phyloP scores from a whole-genome alignment of 2,797 vertebrate genomes.

The Chaetodon trifasciatus region DNA sequence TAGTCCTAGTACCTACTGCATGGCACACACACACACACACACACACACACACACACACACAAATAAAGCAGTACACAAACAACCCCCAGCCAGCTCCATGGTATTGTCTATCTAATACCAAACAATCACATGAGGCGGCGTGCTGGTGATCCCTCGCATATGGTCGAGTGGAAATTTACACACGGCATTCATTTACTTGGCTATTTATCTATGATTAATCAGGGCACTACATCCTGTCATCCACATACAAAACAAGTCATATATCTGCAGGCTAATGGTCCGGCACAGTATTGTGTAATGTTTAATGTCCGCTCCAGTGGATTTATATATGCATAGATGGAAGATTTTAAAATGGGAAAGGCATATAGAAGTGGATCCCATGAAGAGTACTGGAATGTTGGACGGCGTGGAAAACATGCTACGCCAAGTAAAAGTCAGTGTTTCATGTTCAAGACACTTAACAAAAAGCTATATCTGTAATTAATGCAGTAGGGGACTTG shows the following conservation, averaged over 20 bases:
- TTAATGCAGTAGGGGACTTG: slow-evolving; percentile 17
- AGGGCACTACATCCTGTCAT: slow-evolving; percentile 60
- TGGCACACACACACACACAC: background rate
- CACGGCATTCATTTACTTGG: slow-evolving; percentile 63
- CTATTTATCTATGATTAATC: slow-evolving; percentile 76
- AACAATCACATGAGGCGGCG: slow-evolving; percentile 59
- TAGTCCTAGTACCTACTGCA: slow-evolving; percentile 40
- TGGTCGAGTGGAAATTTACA: slow-evolving; percentile 67
- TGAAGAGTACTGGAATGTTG: slow-evolving; percentile 26
- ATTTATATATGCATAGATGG: slow-evolving; percentile 44
- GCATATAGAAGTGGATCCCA: slow-evolving; percentile 29
- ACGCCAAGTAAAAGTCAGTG: background rate
- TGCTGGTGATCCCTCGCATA: slow-evolving; percentile 63
- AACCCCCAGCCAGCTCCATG: slow-evolving; percentile 45
- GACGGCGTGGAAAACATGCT: background rate
- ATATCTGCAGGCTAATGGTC: slow-evolving; percentile 62
- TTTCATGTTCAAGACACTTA: background rate
- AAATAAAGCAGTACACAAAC: slow-evolving; percentile 55
- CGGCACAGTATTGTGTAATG: slow-evolving; percentile 40
- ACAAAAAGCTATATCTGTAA: slow-evolving; percentile 4
- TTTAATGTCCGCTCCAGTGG: slow-evolving; percentile 46
- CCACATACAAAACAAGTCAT: slow-evolving; percentile 63
- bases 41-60: slow-evolving; percentile 9
- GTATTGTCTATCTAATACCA: slow-evolving; percentile 56
- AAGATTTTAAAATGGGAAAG: slow-evolving; percentile 41